Percentiles rank a stretch among this genome's conserved stretches.
phyloP scores from a whole-genome alignment of 2,797 vertebrate species.

The Onychomys torridus region DNA sequence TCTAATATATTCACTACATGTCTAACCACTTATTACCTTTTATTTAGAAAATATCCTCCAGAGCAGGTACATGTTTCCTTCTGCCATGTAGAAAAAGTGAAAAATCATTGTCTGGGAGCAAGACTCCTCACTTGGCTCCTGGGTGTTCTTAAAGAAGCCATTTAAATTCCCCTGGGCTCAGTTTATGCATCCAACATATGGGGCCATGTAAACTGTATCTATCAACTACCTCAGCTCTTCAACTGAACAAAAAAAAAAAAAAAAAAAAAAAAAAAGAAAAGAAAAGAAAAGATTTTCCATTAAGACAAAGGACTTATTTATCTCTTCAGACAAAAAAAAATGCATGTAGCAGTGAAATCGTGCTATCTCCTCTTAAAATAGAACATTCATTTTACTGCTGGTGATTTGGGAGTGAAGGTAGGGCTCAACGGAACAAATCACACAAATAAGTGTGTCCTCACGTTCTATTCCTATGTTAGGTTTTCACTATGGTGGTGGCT shows the following conservation, averaged over 20 bases:
- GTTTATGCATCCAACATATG: constrained; percentile 38
- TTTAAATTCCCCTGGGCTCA: constrained; percentile 38
- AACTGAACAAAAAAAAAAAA: background rate
- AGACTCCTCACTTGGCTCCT: background rate
- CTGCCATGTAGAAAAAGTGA: constrained; percentile 22
- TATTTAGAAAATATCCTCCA: constrained; percentile 64
- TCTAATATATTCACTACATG: constrained; percentile 46
- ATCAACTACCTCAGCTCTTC: background rate
- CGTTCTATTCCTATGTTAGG: background rate
- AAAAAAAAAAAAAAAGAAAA: background rate
- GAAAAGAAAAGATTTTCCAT: background rate
- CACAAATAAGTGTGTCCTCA: background rate
- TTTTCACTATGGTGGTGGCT: background rate
- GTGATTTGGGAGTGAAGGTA: background rate
- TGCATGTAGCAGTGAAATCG: background rate
- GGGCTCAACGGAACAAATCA: background rate
- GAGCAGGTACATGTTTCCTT: constrained; percentile 53
- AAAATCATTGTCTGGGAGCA: constrained; percentile 43
- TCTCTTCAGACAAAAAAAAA: constrained; percentile 28
- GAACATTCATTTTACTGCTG: background rate
- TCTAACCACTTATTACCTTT: constrained; percentile 64
- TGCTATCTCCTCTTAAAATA: background rate
- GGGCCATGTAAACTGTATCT: background rate
- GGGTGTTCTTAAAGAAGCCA: constrained; percentile 53
- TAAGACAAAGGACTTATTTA: constrained; percentile 37